A percentile compares a stretch with the other conserved stretches of the same genome.
Conservation (phyloP, 2,113 vertebrate genomes). For the Pholis gunnellus region DNA sequence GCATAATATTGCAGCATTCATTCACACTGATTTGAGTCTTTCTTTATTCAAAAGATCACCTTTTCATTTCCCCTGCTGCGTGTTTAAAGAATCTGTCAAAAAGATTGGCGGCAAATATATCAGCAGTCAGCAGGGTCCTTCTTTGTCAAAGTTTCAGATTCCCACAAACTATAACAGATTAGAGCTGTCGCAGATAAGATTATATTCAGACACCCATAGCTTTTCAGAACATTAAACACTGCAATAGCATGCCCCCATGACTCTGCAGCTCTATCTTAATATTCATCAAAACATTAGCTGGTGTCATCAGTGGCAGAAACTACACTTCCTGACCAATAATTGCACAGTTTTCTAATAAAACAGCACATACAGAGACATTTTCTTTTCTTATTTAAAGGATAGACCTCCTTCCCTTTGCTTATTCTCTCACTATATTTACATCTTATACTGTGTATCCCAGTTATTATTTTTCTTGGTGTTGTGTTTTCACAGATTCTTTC, state of each 20-base stretch:
- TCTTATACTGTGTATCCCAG: neutral
- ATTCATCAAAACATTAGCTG: constrained; percentile 1
- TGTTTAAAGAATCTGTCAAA: neutral
- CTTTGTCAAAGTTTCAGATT: neutral
- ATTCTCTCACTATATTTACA: neutral
- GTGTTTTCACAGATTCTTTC: neutral
- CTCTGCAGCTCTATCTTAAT: constrained; percentile 18
- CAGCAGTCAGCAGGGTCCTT: neutral
- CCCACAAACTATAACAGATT: constrained; percentile 2
- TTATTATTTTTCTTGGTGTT: neutral
- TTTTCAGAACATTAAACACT: neutral
- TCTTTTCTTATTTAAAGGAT: neutral
- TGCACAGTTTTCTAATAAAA: neutral
- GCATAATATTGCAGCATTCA: neutral
- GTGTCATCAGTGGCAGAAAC: neutral
- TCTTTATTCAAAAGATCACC: neutral
- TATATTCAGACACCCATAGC: neutral
- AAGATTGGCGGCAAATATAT: neutral
- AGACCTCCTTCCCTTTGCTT: neutral
- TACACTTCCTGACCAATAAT: neutral
- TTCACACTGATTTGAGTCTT: neutral
- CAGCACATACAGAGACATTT: neutral
- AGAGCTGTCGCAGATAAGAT: neutral
- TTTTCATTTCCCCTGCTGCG: neutral
- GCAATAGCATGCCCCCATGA: neutral